Percentiles rank a stretch among this genome's conserved stretches.
These are phyloP conservation scores for Limnephilus lunatus DNA, from an alignment of 2,888 invertebrate species.

Conservation along the genomic window DNA sequence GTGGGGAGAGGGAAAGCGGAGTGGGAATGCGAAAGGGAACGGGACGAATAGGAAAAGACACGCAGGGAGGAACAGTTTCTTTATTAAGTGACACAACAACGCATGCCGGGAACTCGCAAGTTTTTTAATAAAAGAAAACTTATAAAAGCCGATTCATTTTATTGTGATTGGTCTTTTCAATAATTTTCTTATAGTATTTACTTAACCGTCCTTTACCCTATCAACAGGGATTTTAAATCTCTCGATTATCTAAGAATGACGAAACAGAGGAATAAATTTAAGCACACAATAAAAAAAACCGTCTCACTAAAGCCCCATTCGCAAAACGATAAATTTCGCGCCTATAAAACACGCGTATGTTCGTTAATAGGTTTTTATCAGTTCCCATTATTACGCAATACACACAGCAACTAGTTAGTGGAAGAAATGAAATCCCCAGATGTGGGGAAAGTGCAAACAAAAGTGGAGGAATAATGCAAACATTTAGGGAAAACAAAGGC, in stretches of 20 bases:
- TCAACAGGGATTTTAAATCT: neutral
- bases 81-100: no score
- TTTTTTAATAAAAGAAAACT: no score
- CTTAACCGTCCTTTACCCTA: neutral
- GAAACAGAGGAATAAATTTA: neutral
- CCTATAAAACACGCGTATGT: neutral
- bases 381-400: neutral
- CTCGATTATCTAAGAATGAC: neutral
- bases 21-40: no score
- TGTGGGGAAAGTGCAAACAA: neutral
- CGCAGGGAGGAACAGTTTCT: no score
- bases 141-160: neutral
- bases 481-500: conserved; percentile 20
- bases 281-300: neutral
- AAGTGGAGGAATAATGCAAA: conserved; percentile 9
- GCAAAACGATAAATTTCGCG: neutral
- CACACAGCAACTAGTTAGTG: neutral
- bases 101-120: no score
- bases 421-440: neutral
- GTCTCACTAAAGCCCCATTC: neutral
- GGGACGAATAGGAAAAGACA: no score
- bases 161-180: neutral
- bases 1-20: no score
- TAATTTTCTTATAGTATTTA: neutral
- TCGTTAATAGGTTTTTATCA: neutral